Conservation (phyloP, 2,888 invertebrate genomes). For the Dasypolia templi region DNA sequence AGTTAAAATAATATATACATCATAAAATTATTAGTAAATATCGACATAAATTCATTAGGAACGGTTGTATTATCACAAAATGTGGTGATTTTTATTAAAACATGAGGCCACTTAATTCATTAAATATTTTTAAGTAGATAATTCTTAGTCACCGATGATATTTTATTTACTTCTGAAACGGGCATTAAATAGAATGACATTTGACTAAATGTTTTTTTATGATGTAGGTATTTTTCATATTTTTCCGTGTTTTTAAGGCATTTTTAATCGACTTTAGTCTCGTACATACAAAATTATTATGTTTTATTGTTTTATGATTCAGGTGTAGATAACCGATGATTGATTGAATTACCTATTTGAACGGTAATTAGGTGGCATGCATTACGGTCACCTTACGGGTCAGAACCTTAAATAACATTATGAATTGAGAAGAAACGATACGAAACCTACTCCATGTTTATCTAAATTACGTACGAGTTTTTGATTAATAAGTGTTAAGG, state of each 20-base stretch:
- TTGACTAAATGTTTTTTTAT: conserved; percentile 22
- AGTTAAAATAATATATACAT: conserved; percentile 15
- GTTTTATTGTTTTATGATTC: neutral
- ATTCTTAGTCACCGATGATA: conserved; percentile 77
- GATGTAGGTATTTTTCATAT: conserved; percentile 17
- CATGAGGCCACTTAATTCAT: conserved; percentile 65
- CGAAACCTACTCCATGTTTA: neutral
- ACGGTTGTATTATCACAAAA: conserved; percentile 52
- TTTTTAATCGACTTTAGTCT: conserved; percentile 2
- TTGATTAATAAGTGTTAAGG: neutral
- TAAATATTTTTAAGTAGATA: conserved; percentile 70
- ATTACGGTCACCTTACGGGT: too few species aligned
- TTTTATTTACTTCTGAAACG: conserved; percentile 57
- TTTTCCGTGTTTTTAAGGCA: conserved; percentile 1
- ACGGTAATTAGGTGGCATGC: neutral
- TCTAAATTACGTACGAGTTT: neutral
- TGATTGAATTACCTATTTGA: conserved; percentile 8
- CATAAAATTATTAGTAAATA: conserved; percentile 20
- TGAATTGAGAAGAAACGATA: neutral
- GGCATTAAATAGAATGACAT: conserved; percentile 47
- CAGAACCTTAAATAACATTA: neutral
- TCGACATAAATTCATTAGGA: conserved; percentile 53
- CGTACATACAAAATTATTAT: neutral
- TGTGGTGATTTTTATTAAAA: conserved; percentile 70
- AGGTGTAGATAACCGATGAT: neutral